A percentile compares a stretch with the other conserved stretches of the same genome.
These are phyloP conservation scores for Rhogogaster chlorosoma DNA, from an alignment of 2,888 invertebrate genomes.

Conservation along the genomic window DNA sequence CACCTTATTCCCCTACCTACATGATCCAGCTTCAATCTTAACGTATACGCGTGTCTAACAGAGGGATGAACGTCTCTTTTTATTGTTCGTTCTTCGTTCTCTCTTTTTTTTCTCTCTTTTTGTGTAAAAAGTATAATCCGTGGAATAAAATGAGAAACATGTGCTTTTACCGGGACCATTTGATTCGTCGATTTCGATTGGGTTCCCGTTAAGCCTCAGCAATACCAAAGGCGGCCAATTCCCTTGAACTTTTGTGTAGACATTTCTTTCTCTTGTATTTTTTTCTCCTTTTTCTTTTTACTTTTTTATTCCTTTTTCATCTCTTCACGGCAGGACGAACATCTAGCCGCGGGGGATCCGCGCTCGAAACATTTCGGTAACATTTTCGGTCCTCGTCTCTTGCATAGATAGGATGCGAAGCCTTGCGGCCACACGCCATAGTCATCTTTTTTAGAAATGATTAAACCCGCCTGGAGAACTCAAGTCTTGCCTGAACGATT, in stretches of 20 bases:
- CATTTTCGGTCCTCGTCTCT: neutral
- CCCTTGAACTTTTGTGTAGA: constrained; percentile 5
- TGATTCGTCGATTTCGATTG: constrained; percentile 12
- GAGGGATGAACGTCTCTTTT: neutral
- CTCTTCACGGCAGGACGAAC: constrained; percentile 32
- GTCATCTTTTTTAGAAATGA: neutral
- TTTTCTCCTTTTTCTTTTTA: neutral
- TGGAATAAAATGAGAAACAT: neutral
- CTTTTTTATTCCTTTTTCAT: neutral
- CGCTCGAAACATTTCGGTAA: neutral
- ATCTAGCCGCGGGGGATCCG: constrained; percentile 28
- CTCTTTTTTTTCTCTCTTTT: neutral
- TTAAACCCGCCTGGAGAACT: neutral
- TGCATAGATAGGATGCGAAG: no score
- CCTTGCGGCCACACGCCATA: neutral
- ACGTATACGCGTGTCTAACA: neutral
- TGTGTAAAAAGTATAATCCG: neutral
- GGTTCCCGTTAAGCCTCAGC: neutral
- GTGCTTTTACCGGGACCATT: neutral
- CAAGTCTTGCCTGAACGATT: constrained; percentile 22
- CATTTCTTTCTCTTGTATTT: no score
- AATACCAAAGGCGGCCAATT: constrained; percentile 29
- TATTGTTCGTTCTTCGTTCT: neutral
- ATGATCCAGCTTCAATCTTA: neutral
- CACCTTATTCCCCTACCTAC: neutral